Conservation (phyloP, 2,113 vertebrate species). For the Rattus norvegicus region DNA sequence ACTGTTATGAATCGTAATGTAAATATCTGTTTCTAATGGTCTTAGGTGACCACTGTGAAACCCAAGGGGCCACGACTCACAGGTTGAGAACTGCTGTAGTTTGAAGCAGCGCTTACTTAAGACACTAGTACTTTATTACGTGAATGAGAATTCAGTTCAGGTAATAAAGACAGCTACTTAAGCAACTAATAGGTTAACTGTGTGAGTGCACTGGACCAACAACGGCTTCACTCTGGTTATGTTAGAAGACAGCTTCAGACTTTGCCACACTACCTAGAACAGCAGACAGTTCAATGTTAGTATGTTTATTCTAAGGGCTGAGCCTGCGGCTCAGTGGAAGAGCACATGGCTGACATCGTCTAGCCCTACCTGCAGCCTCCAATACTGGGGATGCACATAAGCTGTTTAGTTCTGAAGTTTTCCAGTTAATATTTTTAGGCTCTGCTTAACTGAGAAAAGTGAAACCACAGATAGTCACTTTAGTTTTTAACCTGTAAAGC, state of each 20-base stretch:
- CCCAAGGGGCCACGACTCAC: not conserved
- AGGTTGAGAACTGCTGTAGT: not conserved
- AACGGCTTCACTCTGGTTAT: not conserved
- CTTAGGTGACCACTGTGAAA: not conserved
- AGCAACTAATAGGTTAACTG: not conserved
- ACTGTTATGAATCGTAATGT: not conserved
- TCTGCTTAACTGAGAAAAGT: not conserved
- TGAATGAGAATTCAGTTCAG: not conserved
- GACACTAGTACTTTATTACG: not conserved
- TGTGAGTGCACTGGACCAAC: not conserved
- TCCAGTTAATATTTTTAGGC: not conserved
- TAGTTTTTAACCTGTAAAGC: conserved; percentile 14
- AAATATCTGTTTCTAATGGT: not conserved
- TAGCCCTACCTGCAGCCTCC: not conserved
- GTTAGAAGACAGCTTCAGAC: not conserved
- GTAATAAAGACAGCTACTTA: not conserved
- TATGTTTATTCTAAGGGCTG: not conserved
- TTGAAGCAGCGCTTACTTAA: not conserved
- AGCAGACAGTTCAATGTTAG: not conserved
- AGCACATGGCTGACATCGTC: not conserved
- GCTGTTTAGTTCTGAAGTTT: not conserved
- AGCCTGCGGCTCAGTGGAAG: not conserved
- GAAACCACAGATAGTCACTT: not conserved
- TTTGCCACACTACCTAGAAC: not conserved
- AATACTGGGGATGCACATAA: too few species aligned